A percentile compares a stretch with the other conserved stretches of the same genome.
Conservation (phyloP, 2,888 invertebrate species). For the Calameuta pallipes region DNA sequence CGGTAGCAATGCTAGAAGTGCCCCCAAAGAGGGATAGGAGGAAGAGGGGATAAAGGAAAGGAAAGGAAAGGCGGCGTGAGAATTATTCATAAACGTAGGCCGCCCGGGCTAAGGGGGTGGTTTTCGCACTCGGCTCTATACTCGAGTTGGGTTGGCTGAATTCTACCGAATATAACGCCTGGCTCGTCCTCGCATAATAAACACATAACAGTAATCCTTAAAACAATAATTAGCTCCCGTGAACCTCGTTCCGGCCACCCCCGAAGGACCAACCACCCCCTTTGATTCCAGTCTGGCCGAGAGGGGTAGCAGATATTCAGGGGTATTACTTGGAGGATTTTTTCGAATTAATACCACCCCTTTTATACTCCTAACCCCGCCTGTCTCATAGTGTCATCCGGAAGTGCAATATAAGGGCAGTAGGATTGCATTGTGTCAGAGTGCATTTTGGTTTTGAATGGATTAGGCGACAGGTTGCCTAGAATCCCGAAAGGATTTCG, state of each 20-base stretch:
- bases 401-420: not conserved
- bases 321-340: conserved; percentile 32
- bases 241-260: conserved; percentile 1
- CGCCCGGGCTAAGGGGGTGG: conserved; percentile 30
- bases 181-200: conserved; percentile 61
- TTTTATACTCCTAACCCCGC: not conserved
- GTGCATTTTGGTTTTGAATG: not conserved
- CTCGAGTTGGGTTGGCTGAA: conserved; percentile 41
- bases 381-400: not conserved
- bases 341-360: conserved; percentile 49
- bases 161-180: conserved; percentile 57
- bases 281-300: not conserved
- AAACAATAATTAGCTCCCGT: conserved; percentile 63
- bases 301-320: not conserved
- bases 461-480: not conserved
- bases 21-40: conserved; percentile 25
- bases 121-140: conserved; percentile 24
- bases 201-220: conserved; percentile 66
- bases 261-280: conserved; percentile 10
- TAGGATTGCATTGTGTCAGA: not conserved
- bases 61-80: conserved; percentile 43
- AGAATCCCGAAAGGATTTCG: not conserved
- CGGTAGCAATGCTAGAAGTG: conserved; percentile 19
- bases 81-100: conserved; percentile 64
- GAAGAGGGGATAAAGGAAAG: conserved; percentile 4